Base-by-base conservation (phyloP, 64 coral and sea anemone genomes). In the Stichodactyla helianthus region DNA sequence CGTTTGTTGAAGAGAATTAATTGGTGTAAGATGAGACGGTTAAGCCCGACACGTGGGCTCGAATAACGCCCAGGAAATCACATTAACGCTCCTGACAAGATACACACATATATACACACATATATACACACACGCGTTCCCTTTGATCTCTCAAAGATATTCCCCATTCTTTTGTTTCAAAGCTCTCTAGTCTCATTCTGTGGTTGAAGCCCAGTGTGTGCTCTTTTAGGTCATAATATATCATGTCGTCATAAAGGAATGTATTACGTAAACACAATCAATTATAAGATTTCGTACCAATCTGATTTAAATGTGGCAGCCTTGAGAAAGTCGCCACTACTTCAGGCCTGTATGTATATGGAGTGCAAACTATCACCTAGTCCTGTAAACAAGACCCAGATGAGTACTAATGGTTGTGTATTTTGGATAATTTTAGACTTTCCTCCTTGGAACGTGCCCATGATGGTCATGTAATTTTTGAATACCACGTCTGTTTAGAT, bases 11-110 rank as follows among this genome's bases (percentile, higher is more conserved):
- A 27, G 68, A 7, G 68, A 74, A 10, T 74, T 74, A 74, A 74
- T 74, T 74, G 68, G 68, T 74, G 68, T 74, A 74, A 74, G 68
- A 74, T 74, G 68, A 74, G 68, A 74, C 68, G 68, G 25, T 31
- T 74, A 9, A 28, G 11, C 4, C 78, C 15, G 78, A 81, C 78
- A 81, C 78, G 78, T 81, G 78, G 13, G 50, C 15, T 11, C 6
- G 15, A 20, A 6, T 9, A 54, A 51, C 78, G 14, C 78, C 78
- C 78, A 52, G 78, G 78, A 81, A 81, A 81, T 81, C 52, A 81
- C 78, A 81, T 81, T 81, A 81, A 81, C 50, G 0, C 78, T 81
- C 50, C 54, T 81, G 78, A 81, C 78, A 81, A 54, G 16, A 81
- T 4, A 51, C 3, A 52, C 3, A 79, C 19, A 17, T 1, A 74